These are phyloP conservation scores for Ophion ventricosus DNA, from an alignment of 2,888 invertebrate genomes.

Conservation along the genomic window DNA sequence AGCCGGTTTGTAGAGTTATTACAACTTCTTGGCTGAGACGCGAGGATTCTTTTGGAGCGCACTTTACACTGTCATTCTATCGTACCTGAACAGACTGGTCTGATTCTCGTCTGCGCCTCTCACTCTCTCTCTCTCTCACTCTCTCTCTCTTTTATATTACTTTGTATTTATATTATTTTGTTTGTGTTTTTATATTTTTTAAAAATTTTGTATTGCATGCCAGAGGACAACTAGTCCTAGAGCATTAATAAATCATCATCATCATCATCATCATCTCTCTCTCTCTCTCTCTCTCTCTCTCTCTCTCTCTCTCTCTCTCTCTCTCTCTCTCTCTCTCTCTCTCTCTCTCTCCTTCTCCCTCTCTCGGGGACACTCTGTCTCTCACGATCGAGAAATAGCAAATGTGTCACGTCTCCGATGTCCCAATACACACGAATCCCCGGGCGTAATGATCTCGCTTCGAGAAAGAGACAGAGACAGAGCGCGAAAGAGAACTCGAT, in stretches of 20 bases:
- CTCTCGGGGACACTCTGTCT: constrained; percentile 10
- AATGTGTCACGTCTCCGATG: constrained; percentile 55
- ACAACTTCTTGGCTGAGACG: constrained; percentile 23
- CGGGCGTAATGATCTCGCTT: constrained; percentile 30
- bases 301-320: not conserved
- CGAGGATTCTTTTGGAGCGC: constrained; percentile 38
- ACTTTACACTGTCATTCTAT: constrained; percentile 19
- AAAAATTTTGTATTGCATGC: no score
- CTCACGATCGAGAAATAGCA: constrained; percentile 64
- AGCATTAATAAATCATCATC: no score
- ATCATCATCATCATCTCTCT: no score
- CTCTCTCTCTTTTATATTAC: not conserved
- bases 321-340: constrained; percentile 15
- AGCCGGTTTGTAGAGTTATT: constrained; percentile 22
- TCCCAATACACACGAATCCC: constrained; percentile 31
- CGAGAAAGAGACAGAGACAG: not conserved
- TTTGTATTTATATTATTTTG: no score
- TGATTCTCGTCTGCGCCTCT: constrained; percentile 5
- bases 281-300: constrained; percentile 25
- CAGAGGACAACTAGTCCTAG: no score
- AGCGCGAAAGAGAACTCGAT: constrained; percentile 37
- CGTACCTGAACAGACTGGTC: constrained; percentile 31
- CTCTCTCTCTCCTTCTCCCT: constrained; percentile 22
- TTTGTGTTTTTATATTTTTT: no score
- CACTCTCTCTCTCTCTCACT: not conserved